Percentiles rank a stretch among this genome's conserved stretches.
phyloP scores from a whole-genome alignment of 2,888 invertebrate genomes.

The Drosophila ezoana region DNA sequence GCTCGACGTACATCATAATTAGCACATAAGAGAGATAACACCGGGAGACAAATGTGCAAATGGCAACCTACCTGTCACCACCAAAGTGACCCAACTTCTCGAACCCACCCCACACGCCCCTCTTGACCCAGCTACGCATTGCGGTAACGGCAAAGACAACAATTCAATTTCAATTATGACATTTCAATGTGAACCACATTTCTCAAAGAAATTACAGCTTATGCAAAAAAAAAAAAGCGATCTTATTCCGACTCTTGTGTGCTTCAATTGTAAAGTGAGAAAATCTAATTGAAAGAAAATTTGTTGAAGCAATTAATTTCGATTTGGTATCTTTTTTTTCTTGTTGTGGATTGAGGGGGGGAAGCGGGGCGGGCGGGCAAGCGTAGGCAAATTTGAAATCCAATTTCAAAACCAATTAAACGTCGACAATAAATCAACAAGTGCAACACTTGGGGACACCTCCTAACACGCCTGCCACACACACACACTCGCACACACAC shows the following conservation, averaged over 20 bases:
- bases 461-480: slow-evolving; percentile 56
- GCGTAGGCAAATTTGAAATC: slow-evolving; percentile 54
- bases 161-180: slow-evolving; percentile 79
- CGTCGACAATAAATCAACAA: slow-evolving; percentile 78
- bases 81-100: slow-evolving; percentile 11
- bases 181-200: slow-evolving; percentile 78
- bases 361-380: not conserved
- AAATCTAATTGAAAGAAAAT: slow-evolving; percentile 75
- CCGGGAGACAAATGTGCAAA: slow-evolving; percentile 27
- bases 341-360: not conserved
- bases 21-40: slow-evolving; percentile 69
- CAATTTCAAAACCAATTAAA: slow-evolving; percentile 82
- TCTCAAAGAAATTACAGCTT: slow-evolving; percentile 13
- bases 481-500: slow-evolving; percentile 21
- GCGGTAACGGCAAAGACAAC: slow-evolving; percentile 70
- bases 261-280: slow-evolving; percentile 56
- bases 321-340: slow-evolving; percentile 11
- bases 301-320: slow-evolving; percentile 70
- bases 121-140: slow-evolving; percentile 28
- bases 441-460: slow-evolving; percentile 73
- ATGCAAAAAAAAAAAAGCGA: not conserved
- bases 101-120: not conserved
- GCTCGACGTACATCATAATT: slow-evolving; percentile 64
- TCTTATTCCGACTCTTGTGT: not conserved
- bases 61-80: slow-evolving; percentile 56